Evolutionary conservation across 1,140 invertebrate genomes (phyloP), one percentile per base, ranked within the genome.

Genomic region (Drosophila tristis): DNA sequence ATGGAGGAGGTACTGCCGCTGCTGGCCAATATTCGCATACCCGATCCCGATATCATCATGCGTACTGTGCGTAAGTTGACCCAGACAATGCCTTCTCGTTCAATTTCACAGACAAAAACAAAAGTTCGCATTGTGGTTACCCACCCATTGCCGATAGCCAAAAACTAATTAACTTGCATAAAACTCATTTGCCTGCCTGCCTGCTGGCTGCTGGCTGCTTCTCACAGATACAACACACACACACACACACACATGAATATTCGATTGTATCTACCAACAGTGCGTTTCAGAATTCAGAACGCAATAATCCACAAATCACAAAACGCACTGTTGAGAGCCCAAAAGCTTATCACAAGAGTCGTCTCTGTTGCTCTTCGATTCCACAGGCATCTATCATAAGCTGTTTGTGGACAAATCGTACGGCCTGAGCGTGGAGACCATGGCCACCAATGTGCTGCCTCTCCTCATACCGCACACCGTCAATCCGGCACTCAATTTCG

Each of bases 371-470:
- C 53, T 54, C 4, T 57, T 75, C 44, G 45, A 55, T 51, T 68
- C 62, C 47, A 16, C 78, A 99, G 98, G 96, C 93, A 97, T 99
- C 92, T 99, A 99, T 93, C 96, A 96, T 82, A 93, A 97, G 78
- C 96, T 99, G 95, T 93, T 99, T 67, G 95, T 95, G 84, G 98
- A 99, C 91, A 98, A 97, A 91, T 97, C 96, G 86, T 99, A 98
- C 92, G 98, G 97, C 11, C 93, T 99, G 45, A 97, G 96, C 1
- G 96, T 98, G 9, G 98, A 97, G 91, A 94, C 98, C 74, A 96
- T 99, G 95, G 98, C 98, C 0, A 98, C 97, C 0, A 95, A 97
- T 89, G 97, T 99, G 35, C 97, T 99, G 94, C 98, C 98, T 1
- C 95, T 96, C 7, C 93, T 99, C 6, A 95, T 98, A 49, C 98